Conservation (phyloP, 1,140 invertebrate species). For the Mercenaria mercenaria region DNA sequence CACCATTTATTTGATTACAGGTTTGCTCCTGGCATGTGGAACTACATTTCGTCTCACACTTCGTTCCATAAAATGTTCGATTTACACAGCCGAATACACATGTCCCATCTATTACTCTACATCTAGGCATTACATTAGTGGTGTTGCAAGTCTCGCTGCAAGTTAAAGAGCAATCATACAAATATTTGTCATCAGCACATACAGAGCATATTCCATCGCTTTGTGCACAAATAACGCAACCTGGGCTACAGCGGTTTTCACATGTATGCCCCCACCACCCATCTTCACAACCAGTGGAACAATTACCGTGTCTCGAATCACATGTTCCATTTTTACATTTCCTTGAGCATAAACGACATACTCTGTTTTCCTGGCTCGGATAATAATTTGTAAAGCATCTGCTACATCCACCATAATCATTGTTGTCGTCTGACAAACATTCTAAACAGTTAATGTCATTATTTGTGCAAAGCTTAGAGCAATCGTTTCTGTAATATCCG, state of each 20-base stretch:
- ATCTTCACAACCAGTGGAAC: not conserved
- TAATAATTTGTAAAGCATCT: no score
- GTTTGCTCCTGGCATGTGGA: not conserved
- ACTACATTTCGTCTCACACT: not conserved
- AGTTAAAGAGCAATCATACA: not conserved
- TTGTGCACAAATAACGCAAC: not conserved
- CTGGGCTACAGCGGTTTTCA: not conserved
- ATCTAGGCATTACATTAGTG: not conserved
- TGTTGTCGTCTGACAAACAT: no score
- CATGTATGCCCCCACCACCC: constrained; percentile 13
- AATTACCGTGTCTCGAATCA: not conserved
- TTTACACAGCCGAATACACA: not conserved
- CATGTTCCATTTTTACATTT: not conserved
- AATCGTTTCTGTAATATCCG: no score
- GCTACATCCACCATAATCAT: no score
- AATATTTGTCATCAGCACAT: not conserved
- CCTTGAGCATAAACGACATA: not conserved
- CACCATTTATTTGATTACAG: not conserved
- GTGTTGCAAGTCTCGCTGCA: not conserved
- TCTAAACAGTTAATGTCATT: no score
- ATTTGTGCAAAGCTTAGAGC: no score
- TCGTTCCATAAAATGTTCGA: not conserved
- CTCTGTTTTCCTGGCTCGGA: no score
- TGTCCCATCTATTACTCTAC: not conserved
- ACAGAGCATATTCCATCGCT: not conserved